Evolutionary conservation across 1,140 invertebrate species (phyloP).

Genomic region (Scaptomyza montana): DNA sequence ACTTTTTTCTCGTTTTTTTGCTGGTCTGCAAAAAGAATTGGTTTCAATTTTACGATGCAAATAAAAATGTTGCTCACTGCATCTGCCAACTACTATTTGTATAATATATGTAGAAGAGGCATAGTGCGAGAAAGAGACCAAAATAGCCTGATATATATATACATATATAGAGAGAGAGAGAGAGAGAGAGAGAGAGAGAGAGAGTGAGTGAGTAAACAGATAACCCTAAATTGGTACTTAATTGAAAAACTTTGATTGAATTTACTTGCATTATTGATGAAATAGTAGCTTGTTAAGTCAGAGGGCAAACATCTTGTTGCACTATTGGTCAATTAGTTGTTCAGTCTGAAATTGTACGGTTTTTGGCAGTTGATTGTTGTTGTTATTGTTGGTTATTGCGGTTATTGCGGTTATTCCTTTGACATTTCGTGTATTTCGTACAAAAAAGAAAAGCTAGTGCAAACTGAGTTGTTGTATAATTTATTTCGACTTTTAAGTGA

Average conservation of each 20-base stretch:
- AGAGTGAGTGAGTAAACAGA: background rate
- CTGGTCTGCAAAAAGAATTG: constrained; percentile 29
- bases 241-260: constrained; percentile 72
- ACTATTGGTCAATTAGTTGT: constrained; percentile 34
- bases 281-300: constrained; percentile 37
- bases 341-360: constrained; percentile 11
- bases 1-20: constrained; percentile 16
- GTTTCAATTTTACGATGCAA: constrained; percentile 50
- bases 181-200: too few species aligned
- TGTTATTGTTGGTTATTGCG: background rate
- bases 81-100: too few species aligned
- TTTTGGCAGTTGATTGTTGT: constrained; percentile 1
- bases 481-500: constrained; percentile 60
- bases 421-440: constrained; percentile 4
- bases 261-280: constrained; percentile 51
- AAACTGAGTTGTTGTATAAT: constrained; percentile 36
- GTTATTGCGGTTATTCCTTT: constrained; percentile 12
- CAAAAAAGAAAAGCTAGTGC: constrained; percentile 1
- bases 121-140: too few species aligned
- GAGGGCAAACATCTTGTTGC: constrained; percentile 9
- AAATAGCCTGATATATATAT: background rate
- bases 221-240: constrained; percentile 19
- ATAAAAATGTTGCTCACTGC: constrained; percentile 31
- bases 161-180: too few species aligned
- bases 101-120: too few species aligned